Evolutionary conservation across 2,113 vertebrate genomes (phyloP).

Genomic region (Protobothrops mucrosquamatus): DNA sequence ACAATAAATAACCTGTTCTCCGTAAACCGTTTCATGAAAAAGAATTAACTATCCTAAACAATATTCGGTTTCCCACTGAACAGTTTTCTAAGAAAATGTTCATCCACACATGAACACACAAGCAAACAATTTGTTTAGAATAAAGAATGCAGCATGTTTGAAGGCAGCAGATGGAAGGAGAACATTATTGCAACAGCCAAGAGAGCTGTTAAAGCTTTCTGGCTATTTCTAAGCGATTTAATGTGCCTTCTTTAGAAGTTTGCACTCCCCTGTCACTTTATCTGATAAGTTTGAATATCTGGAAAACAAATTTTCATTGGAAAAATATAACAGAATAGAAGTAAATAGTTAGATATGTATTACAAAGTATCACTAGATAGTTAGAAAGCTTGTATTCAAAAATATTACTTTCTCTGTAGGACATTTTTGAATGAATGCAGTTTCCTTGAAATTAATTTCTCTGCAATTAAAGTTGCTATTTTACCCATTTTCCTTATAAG

Average conservation of each 20-base stretch:
- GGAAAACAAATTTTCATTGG: slow-evolving; percentile 43
- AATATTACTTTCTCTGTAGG: slow-evolving; percentile 5
- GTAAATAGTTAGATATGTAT: slow-evolving; percentile 34
- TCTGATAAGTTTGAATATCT: slow-evolving; percentile 48
- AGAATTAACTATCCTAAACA: background rate
- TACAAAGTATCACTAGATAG: slow-evolving; percentile 28
- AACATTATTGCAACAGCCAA: slow-evolving; percentile 63
- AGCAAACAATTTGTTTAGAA: slow-evolving; percentile 61
- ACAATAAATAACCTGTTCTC: background rate
- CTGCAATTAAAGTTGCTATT: slow-evolving; percentile 9
- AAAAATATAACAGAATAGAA: slow-evolving; percentile 47
- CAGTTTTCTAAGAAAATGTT: slow-evolving; percentile 46
- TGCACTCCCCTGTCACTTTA: slow-evolving; percentile 50
- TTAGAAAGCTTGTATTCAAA: slow-evolving; percentile 33
- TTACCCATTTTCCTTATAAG: background rate
- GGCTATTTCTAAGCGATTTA: slow-evolving; percentile 60
- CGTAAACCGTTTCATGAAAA: background rate
- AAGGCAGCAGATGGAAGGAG: slow-evolving; percentile 64
- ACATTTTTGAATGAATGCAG: background rate
- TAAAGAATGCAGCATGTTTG: slow-evolving; percentile 60
- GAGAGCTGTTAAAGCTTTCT: slow-evolving; percentile 60
- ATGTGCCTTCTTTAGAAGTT: slow-evolving; percentile 54
- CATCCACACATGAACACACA: slow-evolving; percentile 57
- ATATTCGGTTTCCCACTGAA: background rate
- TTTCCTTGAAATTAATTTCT: background rate